Conservation (phyloP, 2,797 vertebrate genomes). For the Arrhamphus sclerolepis region DNA sequence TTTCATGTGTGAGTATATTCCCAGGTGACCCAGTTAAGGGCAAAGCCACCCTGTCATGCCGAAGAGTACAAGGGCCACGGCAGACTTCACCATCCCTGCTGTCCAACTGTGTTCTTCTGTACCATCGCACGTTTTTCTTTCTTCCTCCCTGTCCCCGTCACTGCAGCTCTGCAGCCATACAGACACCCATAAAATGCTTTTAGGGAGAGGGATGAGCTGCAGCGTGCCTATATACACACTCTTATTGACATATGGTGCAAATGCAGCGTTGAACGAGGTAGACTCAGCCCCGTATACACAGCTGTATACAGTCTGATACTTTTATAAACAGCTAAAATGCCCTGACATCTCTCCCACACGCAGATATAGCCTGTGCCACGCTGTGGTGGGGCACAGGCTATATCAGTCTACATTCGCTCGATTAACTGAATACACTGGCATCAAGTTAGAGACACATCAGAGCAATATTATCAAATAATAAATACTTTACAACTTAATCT, state of each 20-base stretch:
- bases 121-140: slow-evolving; percentile 36
- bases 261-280: slow-evolving; percentile 44
- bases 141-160: slow-evolving; percentile 49
- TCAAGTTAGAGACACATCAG: slow-evolving; percentile 37
- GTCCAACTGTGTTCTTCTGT: slow-evolving; percentile 14
- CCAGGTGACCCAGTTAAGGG: slow-evolving; percentile 79
- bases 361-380: slow-evolving; percentile 46
- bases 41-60: slow-evolving; percentile 31
- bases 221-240: slow-evolving; percentile 54
- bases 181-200: slow-evolving; percentile 75
- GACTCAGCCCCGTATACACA: slow-evolving; percentile 42
- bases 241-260: slow-evolving; percentile 45
- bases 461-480: slow-evolving; percentile 31
- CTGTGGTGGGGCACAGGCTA: slow-evolving; percentile 47
- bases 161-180: slow-evolving; percentile 72
- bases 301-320: slow-evolving; percentile 23
- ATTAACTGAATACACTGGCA: slow-evolving; percentile 31
- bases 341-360: slow-evolving; percentile 7
- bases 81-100: slow-evolving; percentile 34
- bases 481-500: slow-evolving; percentile 28
- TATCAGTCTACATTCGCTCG: slow-evolving; percentile 37
- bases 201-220: slow-evolving; percentile 70
- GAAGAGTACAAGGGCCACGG: slow-evolving; percentile 33
- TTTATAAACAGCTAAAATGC: slow-evolving; percentile 29
- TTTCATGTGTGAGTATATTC: slow-evolving; percentile 70